Percentiles rank a stretch among this genome's conserved stretches.
Evolutionary conservation across 1,140 invertebrate species (phyloP).

Genomic region (Stenopsyche tienmushanensis): DNA sequence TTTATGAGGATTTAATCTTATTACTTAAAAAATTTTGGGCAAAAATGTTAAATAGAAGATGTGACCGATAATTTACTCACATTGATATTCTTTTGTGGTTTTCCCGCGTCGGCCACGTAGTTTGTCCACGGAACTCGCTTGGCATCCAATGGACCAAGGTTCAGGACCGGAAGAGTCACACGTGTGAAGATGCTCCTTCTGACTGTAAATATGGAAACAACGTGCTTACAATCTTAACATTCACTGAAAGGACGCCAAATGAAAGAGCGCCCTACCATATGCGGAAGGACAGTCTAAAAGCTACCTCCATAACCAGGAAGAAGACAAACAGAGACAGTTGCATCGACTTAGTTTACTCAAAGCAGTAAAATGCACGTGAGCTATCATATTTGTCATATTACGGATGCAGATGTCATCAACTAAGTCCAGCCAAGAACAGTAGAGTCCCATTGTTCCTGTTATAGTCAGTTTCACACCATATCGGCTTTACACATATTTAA

Average conservation of each 20-base stretch:
- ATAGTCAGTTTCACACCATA: neutral
- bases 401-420: slow-evolving; percentile 25
- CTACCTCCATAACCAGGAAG: neutral
- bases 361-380: neutral
- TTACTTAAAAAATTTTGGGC: too few species aligned
- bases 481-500: neutral
- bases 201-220: slow-evolving; percentile 31
- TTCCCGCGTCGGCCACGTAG: neutral
- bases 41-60: neutral
- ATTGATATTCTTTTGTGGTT: neutral
- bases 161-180: slow-evolving; percentile 16
- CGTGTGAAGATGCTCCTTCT: slow-evolving; percentile 18
- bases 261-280: neutral
- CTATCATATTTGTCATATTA: neutral
- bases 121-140: neutral
- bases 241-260: neutral
- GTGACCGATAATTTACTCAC: neutral
- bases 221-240: slow-evolving; percentile 20
- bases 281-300: neutral
- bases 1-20: too few species aligned
- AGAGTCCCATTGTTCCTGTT: slow-evolving; percentile 15
- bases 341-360: neutral
- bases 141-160: slow-evolving; percentile 4
- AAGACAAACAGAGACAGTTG: slow-evolving; percentile 1
- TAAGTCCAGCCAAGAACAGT: neutral